phyloP scores from a whole-genome alignment of 2,797 vertebrate genomes.

The Fistularia commersonii region DNA sequence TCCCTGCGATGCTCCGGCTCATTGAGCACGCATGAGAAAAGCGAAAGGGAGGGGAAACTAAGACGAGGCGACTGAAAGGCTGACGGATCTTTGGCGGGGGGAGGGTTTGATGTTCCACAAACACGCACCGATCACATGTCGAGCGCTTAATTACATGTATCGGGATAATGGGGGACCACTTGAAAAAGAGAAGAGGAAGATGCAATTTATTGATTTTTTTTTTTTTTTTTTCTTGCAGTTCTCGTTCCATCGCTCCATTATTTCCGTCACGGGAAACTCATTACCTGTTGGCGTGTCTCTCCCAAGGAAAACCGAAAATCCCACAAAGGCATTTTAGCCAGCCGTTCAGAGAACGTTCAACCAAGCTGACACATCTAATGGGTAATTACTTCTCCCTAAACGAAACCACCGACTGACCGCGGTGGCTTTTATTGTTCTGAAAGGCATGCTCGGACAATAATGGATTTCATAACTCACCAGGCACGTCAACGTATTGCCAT shows the following conservation, averaged over 20 bases:
- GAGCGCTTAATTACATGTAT: too few relatives aligned
- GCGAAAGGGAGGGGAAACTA: too few relatives aligned
- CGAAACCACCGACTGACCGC: slow-evolving; percentile 53
- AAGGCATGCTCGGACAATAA: slow-evolving; percentile 40
- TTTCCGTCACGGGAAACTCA: slow-evolving; percentile 24
- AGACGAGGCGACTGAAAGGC: too few relatives aligned
- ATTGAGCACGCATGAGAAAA: too few relatives aligned
- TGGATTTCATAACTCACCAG: slow-evolving; percentile 39
- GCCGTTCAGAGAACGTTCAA: slow-evolving; percentile 30
- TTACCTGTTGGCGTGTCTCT: slow-evolving; percentile 36
- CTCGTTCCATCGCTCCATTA: slow-evolving; percentile 16
- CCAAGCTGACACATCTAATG: slow-evolving; percentile 52
- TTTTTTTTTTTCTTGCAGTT: too few relatives aligned
- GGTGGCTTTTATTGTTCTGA: slow-evolving; percentile 51
- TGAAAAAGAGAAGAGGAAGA: not conserved
- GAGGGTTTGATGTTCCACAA: too few relatives aligned
- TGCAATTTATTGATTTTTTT: slow-evolving; percentile 23
- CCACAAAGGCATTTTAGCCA: slow-evolving; percentile 45
- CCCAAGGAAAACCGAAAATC: slow-evolving; percentile 29
- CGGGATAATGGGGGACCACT: not conserved
- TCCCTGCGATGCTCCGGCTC: too few relatives aligned
- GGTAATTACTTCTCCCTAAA: slow-evolving; percentile 49
- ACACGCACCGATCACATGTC: too few relatives aligned
- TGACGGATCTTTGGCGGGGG: too few relatives aligned
- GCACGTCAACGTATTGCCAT: slow-evolving; percentile 17